These are phyloP conservation scores for Manis javanica DNA, from an alignment of 2,797 vertebrate species.

Conservation along the genomic window DNA sequence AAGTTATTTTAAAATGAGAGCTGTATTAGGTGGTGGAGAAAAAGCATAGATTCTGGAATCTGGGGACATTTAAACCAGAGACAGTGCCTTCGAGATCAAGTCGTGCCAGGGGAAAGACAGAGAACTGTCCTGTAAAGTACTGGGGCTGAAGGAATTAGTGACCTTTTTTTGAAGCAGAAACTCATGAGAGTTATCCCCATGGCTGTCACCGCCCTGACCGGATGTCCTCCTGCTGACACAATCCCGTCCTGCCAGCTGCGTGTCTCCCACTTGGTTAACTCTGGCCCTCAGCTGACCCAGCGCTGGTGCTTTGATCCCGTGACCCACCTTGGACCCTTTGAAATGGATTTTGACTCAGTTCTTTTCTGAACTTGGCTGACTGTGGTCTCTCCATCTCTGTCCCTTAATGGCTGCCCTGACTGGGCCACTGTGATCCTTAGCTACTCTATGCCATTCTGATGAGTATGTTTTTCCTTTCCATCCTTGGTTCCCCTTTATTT, in stretches of 20 bases:
- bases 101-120: not conserved
- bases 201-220: not conserved
- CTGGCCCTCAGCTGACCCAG: not conserved
- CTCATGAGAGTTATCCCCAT: not conserved
- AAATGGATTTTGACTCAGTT: not conserved
- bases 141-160: not conserved
- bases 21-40: not conserved
- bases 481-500: not conserved
- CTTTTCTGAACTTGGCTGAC: not conserved
- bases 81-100: not conserved
- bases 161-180: not conserved
- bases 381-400: not conserved
- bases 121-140: not conserved
- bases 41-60: not conserved
- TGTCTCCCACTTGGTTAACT: not conserved
- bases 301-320: not conserved
- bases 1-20: slow-evolving; percentile 2
- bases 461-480: not conserved
- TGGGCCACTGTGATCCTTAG: not conserved
- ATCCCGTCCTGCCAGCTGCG: too few species aligned
- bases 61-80: not conserved
- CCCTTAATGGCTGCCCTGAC: not conserved
- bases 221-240: not conserved
- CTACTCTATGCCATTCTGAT: not conserved
- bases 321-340: not conserved